A percentile compares a stretch with the other conserved stretches of the same genome.
These are phyloP conservation scores for Boleophthalmus pectinirostris DNA, from an alignment of 2,113 vertebrate species.

Conservation along the genomic window DNA sequence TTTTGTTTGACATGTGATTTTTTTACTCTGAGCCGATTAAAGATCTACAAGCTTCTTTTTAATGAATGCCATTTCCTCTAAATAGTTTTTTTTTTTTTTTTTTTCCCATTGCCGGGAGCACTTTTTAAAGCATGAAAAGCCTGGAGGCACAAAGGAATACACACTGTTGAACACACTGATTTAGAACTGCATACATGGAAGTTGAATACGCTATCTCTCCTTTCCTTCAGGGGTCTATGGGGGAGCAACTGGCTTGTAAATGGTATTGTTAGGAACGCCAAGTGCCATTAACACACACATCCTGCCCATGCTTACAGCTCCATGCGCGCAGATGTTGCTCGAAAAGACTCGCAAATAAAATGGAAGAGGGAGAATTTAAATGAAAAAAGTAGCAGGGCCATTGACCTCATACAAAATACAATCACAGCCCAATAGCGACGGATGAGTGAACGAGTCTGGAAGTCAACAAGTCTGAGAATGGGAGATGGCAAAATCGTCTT, in stretches of 20 bases:
- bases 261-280: slow-evolving; percentile 72
- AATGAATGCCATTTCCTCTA: slow-evolving; percentile 68
- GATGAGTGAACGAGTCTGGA: slow-evolving; percentile 64
- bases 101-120: slow-evolving; percentile 55
- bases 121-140: slow-evolving; percentile 67
- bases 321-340: slow-evolving; percentile 78
- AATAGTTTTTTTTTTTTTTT: slow-evolving; percentile 42
- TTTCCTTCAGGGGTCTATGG: slow-evolving; percentile 67
- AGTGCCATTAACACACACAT: slow-evolving; percentile 72
- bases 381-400: slow-evolving; percentile 56
- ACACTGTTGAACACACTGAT: slow-evolving; percentile 55
- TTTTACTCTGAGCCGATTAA: slow-evolving; percentile 39
- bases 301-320: slow-evolving; percentile 67
- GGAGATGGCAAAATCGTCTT: slow-evolving; percentile 47
- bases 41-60: slow-evolving; percentile 62
- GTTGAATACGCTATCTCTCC: slow-evolving; percentile 59
- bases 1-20: slow-evolving; percentile 41
- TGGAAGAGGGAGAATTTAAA: slow-evolving; percentile 55
- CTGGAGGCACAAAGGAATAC: slow-evolving; percentile 63
- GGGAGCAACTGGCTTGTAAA: slow-evolving; percentile 74
- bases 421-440: slow-evolving; percentile 60
- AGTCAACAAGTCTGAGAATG: slow-evolving; percentile 55
- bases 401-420: slow-evolving; percentile 63
- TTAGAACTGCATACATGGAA: slow-evolving; percentile 53
- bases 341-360: slow-evolving; percentile 65